Base-by-base conservation (phyloP, 1,140 invertebrate genomes). In the Hestina assimilis region DNA sequence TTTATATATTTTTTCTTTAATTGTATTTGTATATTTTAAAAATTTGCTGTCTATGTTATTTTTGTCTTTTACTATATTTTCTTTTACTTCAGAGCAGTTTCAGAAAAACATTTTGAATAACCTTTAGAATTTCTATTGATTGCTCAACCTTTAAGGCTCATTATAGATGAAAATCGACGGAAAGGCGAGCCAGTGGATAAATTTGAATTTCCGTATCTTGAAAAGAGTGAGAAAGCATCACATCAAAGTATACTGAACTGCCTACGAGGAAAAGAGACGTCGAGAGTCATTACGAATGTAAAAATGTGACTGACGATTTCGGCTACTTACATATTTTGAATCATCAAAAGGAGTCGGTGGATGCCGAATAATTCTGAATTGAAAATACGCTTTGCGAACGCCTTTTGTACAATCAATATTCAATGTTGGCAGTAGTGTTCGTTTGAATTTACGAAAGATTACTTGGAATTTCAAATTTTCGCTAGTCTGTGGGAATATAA, bases 401-500 rank as follows among this genome's bases (percentile, higher is more conserved):
- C 80, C 82, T 87, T 87, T 87, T 86, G 84, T 87, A 61, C 81
- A 87, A 87, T 87, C 84, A 84, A 86, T 87, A 86, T 84, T 86
- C 84, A 79, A 82, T 83, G 82, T 83, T 84, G 78, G 71, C 74
- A 72, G 68, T 59, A 64, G 68, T 67, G 68, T 53, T 57, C 46
- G 65, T 65, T 60, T 68, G 78, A 80, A 81, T 83, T 83, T 61
- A 59, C 79, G 68, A 79, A 67, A 68, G 33, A 20, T 38, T 38
- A 74, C 66, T 81, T 63, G 38, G 66, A 77, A 77, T 75, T 83
- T 77, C 66, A 78, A 78, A 73, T 70, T 61, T 51, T 23, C 42
- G 12, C 26, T 38, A 17, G 38, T 51, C 12, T 12, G 20, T 24
- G 15, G 28, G 26, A 31, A 31, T 38, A 38, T 38, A 9, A 20